These are phyloP conservation scores for Chesias legatella DNA, from an alignment of 2,888 invertebrate genomes.

Conservation along the genomic window DNA sequence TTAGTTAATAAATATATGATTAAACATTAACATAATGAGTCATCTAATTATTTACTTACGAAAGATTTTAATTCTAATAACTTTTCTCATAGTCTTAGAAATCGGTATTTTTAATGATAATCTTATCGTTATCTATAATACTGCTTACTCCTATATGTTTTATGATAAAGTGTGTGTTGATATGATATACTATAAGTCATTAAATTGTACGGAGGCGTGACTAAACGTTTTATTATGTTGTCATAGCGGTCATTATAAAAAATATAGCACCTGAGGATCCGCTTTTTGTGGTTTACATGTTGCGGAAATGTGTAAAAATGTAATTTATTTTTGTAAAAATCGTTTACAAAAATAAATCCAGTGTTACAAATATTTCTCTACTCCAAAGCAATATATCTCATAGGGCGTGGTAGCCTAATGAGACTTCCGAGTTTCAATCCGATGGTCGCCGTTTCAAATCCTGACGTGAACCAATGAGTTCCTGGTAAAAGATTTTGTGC, in stretches of 20 bases:
- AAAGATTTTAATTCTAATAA: background rate
- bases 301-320: too few species aligned
- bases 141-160: slow-evolving; percentile 6
- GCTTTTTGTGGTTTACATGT: background rate
- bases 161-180: slow-evolving; percentile 12
- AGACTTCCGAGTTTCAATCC: too few species aligned
- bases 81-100: slow-evolving; percentile 11
- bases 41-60: too few species aligned
- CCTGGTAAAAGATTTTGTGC: too few species aligned
- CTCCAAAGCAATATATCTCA: too few species aligned
- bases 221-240: slow-evolving; percentile 17
- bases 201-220: slow-evolving; percentile 15
- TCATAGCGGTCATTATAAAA: slow-evolving; percentile 16
- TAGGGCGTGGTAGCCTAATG: too few species aligned
- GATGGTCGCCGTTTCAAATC: too few species aligned
- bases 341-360: too few species aligned
- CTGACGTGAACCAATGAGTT: too few species aligned
- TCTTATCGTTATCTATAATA: slow-evolving; percentile 13
- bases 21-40: too few species aligned
- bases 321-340: background rate
- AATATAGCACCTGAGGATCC: slow-evolving; percentile 2
- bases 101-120: slow-evolving; percentile 9
- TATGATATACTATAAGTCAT: slow-evolving; percentile 18
- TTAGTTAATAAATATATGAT: too few species aligned
- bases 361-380: too few species aligned